A percentile compares a stretch with the other conserved stretches of the same genome.
Evolutionary conservation across 2,888 invertebrate genomes (phyloP).

Genomic region (Stenodema calcarata): DNA sequence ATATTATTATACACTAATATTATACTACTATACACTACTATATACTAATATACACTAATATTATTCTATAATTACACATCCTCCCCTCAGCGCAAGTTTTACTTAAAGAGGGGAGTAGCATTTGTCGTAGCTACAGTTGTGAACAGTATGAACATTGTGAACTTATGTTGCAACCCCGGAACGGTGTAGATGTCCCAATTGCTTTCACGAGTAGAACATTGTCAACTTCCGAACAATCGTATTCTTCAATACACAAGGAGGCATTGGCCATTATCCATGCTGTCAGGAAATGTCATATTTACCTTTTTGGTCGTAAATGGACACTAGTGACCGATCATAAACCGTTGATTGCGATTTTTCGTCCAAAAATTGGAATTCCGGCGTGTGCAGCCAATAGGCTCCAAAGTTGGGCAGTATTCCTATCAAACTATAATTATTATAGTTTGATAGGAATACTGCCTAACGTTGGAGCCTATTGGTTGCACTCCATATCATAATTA

Average conservation of each 20-base stretch:
- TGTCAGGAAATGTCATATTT: neutral
- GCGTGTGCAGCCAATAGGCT: neutral
- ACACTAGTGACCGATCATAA: neutral
- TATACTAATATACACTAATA: no score
- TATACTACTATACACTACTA: no score
- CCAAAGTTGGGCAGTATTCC: neutral
- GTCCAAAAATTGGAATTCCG: neutral
- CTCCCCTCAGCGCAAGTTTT: no score
- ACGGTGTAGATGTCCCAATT: neutral
- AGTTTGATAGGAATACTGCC: no score
- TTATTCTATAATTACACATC: no score
- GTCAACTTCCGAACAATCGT: neutral
- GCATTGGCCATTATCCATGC: neutral
- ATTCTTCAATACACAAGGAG: neutral
- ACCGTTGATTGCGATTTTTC: neutral
- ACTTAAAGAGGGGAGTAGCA: no score
- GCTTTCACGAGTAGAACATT: neutral
- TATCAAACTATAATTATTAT: neutral
- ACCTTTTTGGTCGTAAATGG: neutral
- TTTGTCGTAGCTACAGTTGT: no score
- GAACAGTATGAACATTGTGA: no score
- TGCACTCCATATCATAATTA: no score
- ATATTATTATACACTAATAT: no score
- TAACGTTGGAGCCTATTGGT: no score
- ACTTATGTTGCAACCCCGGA: neutral